These are phyloP conservation scores for Spizella passerina DNA, from an alignment of 2,797 vertebrate genomes.

Conservation along the genomic window DNA sequence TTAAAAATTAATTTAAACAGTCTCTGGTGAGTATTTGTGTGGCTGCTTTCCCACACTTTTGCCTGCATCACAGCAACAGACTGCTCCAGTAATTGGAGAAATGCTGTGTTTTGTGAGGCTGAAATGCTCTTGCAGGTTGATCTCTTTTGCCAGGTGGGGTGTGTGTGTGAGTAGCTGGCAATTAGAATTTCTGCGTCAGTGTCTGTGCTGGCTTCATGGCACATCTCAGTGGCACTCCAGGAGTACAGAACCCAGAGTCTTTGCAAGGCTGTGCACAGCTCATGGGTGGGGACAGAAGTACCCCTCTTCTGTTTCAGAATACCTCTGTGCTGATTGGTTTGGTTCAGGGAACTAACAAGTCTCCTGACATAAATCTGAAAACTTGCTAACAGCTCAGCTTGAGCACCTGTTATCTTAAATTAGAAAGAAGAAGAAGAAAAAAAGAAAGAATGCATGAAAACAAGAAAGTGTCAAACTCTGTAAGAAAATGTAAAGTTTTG, in stretches of 20 bases:
- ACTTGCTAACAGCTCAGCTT: not conserved
- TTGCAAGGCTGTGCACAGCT: not conserved
- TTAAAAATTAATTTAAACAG: not conserved
- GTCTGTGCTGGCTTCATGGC: not conserved
- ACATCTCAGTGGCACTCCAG: not conserved
- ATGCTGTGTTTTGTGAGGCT: not conserved
- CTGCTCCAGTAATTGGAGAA: not conserved
- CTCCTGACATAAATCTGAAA: not conserved
- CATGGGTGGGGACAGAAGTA: not conserved
- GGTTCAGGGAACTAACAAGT: not conserved
- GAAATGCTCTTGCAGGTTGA: not conserved
- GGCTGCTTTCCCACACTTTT: not conserved
- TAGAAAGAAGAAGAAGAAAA: not conserved
- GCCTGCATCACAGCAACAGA: not conserved
- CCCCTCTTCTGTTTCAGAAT: not conserved
- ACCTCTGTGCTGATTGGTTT: not conserved
- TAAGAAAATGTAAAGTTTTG: not conserved
- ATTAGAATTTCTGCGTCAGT: not conserved
- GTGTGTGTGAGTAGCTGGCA: not conserved
- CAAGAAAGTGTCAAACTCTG: not conserved
- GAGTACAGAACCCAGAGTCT: not conserved
- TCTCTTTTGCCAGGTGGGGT: not conserved
- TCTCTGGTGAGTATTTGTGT: not conserved
- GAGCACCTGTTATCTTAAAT: not conserved
- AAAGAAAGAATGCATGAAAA: not conserved